Conservation (phyloP, 2,888 invertebrate species). For the Epirrhoe alternata region DNA sequence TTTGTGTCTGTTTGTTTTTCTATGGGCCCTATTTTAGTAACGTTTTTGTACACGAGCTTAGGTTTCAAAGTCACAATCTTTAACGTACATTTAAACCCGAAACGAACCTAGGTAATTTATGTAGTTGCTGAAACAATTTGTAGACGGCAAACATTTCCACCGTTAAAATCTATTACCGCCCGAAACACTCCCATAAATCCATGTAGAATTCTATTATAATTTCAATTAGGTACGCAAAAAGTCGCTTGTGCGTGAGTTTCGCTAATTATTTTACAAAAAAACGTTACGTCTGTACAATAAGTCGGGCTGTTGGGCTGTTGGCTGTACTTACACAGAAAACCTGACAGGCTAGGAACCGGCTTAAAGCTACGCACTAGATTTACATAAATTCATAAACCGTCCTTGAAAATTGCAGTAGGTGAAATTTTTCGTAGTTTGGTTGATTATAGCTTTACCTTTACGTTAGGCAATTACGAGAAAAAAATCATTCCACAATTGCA, state of each 20-base stretch:
- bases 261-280: slow-evolving; percentile 46
- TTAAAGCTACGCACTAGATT: neutral
- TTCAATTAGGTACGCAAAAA: slow-evolving; percentile 45
- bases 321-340: slow-evolving; percentile 10
- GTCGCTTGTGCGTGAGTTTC: slow-evolving; percentile 42
- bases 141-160: slow-evolving; percentile 16
- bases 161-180: slow-evolving; percentile 36
- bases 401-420: neutral
- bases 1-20: too few relatives aligned
- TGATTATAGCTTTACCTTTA: too few relatives aligned
- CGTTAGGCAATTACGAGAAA: too few relatives aligned
- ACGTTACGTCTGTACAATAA: slow-evolving; percentile 32
- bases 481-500: too few relatives aligned
- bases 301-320: slow-evolving; percentile 17
- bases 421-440: too few relatives aligned
- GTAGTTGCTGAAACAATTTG: slow-evolving; percentile 15
- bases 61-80: neutral
- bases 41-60: neutral
- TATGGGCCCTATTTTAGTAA: too few relatives aligned
- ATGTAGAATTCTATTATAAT: slow-evolving; percentile 39
- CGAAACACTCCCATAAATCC: slow-evolving; percentile 36
- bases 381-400: neutral
- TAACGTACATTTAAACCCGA: neutral
- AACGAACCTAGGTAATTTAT: slow-evolving; percentile 6
- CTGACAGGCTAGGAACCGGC: slow-evolving; percentile 2